Conservation (phyloP, 2,888 invertebrate species). For the Automeris io region DNA sequence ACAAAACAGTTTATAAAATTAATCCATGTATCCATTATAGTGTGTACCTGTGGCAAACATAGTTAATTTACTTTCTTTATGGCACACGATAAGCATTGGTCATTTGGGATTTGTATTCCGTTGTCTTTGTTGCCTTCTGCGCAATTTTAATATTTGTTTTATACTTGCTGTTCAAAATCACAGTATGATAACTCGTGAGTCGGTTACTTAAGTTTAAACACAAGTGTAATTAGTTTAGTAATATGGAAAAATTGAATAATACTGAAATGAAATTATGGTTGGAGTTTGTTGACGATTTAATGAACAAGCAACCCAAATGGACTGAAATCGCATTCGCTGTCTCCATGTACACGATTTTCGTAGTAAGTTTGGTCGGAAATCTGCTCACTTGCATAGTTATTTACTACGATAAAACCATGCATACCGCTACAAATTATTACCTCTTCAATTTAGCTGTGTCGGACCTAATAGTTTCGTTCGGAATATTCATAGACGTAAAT, state of each 20-base stretch:
- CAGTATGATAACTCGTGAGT: no score
- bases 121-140: not conserved
- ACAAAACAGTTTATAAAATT: no score
- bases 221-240: constrained; percentile 5
- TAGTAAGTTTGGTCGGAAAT: constrained; percentile 44
- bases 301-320: constrained; percentile 24
- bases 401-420: constrained; percentile 53
- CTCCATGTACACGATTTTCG: constrained; percentile 29
- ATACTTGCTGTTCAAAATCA: no score
- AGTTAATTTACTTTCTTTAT: not conserved
- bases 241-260: constrained; percentile 3
- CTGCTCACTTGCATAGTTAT: constrained; percentile 59
- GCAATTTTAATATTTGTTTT: not conserved
- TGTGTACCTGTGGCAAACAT: constrained; percentile 12
- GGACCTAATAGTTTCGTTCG: constrained; percentile 48
- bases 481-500: constrained; percentile 38
- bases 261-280: constrained; percentile 29
- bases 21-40: constrained; percentile 9
- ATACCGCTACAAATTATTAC: constrained; percentile 58
- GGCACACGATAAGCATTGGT: no score
- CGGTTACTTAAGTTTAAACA: not conserved
- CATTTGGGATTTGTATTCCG: no score
- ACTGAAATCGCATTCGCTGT: constrained; percentile 19
- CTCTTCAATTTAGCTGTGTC: constrained; percentile 57
- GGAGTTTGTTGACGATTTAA: constrained; percentile 23